Percentiles rank a stretch among this genome's conserved stretches.
Conservation (phyloP, 2,113 vertebrate species). For the Labeo catla region DNA sequence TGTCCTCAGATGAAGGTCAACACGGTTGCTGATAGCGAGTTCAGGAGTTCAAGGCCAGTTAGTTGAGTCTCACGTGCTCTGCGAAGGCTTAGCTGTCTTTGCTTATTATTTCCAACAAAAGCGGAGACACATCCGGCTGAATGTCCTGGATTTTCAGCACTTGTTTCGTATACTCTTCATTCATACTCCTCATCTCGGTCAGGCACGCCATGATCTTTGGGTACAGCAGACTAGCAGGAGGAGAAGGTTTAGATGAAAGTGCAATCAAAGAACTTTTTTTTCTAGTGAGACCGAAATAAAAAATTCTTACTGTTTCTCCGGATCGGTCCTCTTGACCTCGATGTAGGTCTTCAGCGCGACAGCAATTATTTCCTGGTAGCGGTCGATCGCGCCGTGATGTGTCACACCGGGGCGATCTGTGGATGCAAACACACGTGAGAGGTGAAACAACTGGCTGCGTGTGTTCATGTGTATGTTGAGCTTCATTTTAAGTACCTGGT, state of each 20-base stretch:
- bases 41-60: not conserved
- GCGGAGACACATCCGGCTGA: conserved; percentile 74
- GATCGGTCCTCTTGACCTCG: conserved; percentile 63
- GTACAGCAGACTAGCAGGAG: conserved; percentile 75
- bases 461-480: not conserved
- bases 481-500: conserved; percentile 67
- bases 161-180: conserved; percentile 74
- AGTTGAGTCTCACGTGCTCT: not conserved
- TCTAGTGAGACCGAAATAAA: not conserved
- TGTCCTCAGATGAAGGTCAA: conserved; percentile 4
- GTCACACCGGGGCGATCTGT: conserved; percentile 72
- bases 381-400: conserved; percentile 58
- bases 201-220: conserved; percentile 81
- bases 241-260: not conserved
- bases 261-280: not conserved
- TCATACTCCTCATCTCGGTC: conserved; percentile 80
- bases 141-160: conserved; percentile 78
- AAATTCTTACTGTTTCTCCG: conserved; percentile 59
- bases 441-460: not conserved
- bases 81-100: conserved; percentile 49
- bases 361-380: conserved; percentile 60
- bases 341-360: conserved; percentile 60
- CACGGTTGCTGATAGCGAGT: too few relatives aligned
- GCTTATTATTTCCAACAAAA: conserved; percentile 79
- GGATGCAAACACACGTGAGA: not conserved